Base-by-base conservation (phyloP, 2,888 invertebrate species). In the Dynastes hyllus region DNA sequence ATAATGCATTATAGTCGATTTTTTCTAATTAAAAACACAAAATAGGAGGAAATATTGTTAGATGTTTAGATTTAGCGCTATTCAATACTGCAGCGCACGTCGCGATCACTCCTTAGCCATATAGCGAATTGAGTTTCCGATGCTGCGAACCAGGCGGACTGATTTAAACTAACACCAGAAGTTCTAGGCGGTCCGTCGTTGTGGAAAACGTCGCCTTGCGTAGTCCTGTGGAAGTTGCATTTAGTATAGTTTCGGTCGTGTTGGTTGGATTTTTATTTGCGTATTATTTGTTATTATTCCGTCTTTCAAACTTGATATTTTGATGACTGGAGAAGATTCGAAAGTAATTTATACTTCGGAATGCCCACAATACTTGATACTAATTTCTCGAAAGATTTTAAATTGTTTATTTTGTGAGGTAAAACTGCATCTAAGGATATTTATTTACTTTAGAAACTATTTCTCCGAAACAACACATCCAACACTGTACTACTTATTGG, bases 101-200 rank as follows among this genome's bases (percentile, higher is more conserved):
- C 27, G 51, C 69, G 22, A 13, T 69, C n/a, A 40, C 63, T 63
- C 40, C 8, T 58, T 58, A 58, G 5, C 55, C 22, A 45, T 45
- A 22, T 8, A 8, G 51, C 69, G 69, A 5, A 69, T 69, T 27
- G 61, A 40, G 61, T 75, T 75, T 75, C 45, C 73, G 73, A 61
- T 75, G 73, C 45, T 75, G 61, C 73, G 73, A 61, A 61, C 45
- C 13, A 50, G 61, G 61, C 61, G 32, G 73, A 75, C 73, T 75
- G 73, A 61, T 75, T 75, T 75, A 75, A 75, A 75, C 73, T 75
- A 75, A 75, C 61, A 61, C 45, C 61, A 61, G 40, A 50, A 61
- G 61, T 75, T 61, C 73, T 73, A 45, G 55, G 73, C 73, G 45
- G 45, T 75, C 61, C 40, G 45, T 50, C 55, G 61, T 22, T 40